Percentiles rank a stretch among this genome's conserved stretches.
Conservation (phyloP, 1,140 invertebrate species). For the Penaeus vannamei region DNA sequence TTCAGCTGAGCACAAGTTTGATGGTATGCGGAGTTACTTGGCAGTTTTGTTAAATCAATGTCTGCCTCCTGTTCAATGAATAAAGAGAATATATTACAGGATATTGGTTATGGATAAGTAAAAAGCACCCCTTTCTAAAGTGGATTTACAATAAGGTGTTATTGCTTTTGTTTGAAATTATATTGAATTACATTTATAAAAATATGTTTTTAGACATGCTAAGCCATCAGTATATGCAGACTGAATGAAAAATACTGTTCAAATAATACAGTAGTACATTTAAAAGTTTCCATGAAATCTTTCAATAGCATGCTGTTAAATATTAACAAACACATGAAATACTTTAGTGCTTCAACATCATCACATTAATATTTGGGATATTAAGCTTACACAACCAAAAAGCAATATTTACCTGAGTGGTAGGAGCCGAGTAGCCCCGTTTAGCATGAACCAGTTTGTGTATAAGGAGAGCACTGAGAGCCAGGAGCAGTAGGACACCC, state of each 20-base stretch:
- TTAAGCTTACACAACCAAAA: too few species aligned
- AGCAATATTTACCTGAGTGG: conserved; percentile 24
- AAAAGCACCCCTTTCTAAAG: not conserved
- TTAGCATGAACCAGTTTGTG: conserved; percentile 49
- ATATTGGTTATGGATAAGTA: not conserved
- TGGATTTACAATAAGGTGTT: too few species aligned
- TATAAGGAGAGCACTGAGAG: conserved; percentile 46
- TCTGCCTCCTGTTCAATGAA: conserved; percentile 76
- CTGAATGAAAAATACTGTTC: not conserved
- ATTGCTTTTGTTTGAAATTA: not conserved
- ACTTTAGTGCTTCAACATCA: not conserved
- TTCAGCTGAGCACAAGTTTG: conserved; percentile 86
- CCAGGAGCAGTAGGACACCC: conserved; percentile 42
- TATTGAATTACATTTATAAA: not conserved
- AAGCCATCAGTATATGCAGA: not conserved
- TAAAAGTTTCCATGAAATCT: not conserved
- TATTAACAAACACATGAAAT: not conserved
- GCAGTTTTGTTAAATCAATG: conserved; percentile 91
- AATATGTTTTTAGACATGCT: not conserved
- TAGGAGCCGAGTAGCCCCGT: conserved; percentile 52
- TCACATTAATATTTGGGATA: too few species aligned
- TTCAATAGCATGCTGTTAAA: not conserved
- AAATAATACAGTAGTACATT: not conserved
- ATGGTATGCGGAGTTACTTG: conserved; percentile 90
- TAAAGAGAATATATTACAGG: not conserved